Conservation (phyloP, 23 tunicate genomes). For the Halocynthia aurantium region DNA sequence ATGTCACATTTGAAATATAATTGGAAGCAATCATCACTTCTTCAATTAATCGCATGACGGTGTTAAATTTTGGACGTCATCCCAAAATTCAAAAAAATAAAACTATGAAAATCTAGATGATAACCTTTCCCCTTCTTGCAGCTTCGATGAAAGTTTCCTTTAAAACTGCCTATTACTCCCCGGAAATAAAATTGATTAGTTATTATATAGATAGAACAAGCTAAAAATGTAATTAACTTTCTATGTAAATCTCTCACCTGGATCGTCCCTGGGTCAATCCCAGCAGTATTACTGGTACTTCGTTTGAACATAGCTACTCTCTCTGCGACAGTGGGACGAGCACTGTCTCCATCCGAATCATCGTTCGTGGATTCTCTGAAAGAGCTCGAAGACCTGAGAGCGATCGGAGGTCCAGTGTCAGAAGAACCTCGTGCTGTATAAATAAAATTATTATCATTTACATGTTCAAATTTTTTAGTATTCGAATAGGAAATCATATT, state of each 20-base stretch:
- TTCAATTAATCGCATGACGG: no score
- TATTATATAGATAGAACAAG: no score
- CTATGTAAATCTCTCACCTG: constrained; percentile 22
- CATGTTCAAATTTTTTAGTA: not conserved
- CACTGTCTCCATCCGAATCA: constrained; percentile 22
- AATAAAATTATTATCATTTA: not conserved
- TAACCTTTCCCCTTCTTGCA: no score
- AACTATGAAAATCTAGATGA: no score
- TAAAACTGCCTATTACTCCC: no score
- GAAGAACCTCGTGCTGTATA: constrained; percentile 15
- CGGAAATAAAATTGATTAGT: no score
- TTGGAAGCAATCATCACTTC: no score
- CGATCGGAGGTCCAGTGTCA: not conserved
- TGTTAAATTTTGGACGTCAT: no score
- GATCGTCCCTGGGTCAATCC: constrained; percentile 43
- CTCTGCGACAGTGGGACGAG: constrained; percentile 34
- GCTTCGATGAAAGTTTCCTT: no score
- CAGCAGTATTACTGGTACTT: constrained; percentile 26
- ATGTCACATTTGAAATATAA: no score
- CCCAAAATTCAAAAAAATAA: no score
- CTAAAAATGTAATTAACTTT: no score
- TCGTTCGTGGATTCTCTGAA: constrained; percentile 13
- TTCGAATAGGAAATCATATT: not conserved
- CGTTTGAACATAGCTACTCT: constrained; percentile 46
- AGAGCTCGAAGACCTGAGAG: constrained; percentile 11